Percentiles rank a stretch among this genome's conserved stretches.
Evolutionary conservation across 2,888 invertebrate genomes (phyloP).

Genomic region (Helobdella robusta): DNA sequence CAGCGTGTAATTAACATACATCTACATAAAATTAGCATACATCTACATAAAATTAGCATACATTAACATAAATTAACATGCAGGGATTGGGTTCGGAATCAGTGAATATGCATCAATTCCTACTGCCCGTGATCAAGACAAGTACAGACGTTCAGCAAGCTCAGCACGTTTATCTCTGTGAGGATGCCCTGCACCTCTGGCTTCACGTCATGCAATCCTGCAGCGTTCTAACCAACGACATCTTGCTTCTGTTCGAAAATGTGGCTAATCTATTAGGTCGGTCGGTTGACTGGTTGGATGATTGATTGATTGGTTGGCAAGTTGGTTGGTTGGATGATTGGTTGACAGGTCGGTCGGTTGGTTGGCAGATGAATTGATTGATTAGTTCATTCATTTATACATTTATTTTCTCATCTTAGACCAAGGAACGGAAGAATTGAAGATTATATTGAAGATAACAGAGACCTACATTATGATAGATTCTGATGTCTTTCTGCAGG

Average conservation of each 20-base stretch:
- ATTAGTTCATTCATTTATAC: too few relatives aligned
- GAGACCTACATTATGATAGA: conserved; percentile 71
- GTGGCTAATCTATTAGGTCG: conserved; percentile 44
- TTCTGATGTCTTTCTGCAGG: conserved; percentile 64
- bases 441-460: conserved; percentile 68
- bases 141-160: conserved; percentile 69
- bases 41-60: not conserved
- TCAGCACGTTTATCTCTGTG: conserved; percentile 77
- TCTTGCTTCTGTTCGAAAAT: conserved; percentile 55
- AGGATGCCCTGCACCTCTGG: conserved; percentile 86
- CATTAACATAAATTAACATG: conserved; percentile 14
- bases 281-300: too few relatives aligned
- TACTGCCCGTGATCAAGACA: conserved; percentile 60
- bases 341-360: too few relatives aligned
- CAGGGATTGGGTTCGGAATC: conserved; percentile 45
- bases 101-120: conserved; percentile 51
- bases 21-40: not conserved
- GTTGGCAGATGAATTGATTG: too few relatives aligned
- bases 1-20: not conserved
- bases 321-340: too few relatives aligned
- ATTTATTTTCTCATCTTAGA: conserved; percentile 56
- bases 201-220: conserved; percentile 69
- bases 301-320: too few relatives aligned
- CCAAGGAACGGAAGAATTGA: conserved; percentile 69
- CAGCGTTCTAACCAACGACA: conserved; percentile 53